Evolutionary conservation across 2,888 invertebrate genomes (phyloP), one percentile per base, ranked within the genome.

Genomic region (Cylindroiulus punctatus): DNA sequence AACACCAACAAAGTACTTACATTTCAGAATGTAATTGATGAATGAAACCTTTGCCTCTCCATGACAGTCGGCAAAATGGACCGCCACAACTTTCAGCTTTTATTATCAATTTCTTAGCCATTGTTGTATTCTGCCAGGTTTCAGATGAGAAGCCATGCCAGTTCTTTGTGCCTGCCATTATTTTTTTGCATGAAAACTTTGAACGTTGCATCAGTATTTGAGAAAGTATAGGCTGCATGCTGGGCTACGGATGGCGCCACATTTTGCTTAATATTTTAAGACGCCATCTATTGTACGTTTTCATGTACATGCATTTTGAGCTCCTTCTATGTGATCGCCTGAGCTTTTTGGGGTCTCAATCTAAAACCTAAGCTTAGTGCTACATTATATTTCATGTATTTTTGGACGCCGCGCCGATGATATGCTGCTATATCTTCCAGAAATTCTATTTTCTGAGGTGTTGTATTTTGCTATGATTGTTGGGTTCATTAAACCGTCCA

Each of bases 401-500:
- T 52, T n/a, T 52, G 52, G 52, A 52, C n/a, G 52, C 19, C n/a
- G n/a, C 19, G 1, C n/a, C n/a, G n/a, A n/a, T n/a, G 7, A 52
- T 7, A 19, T 47, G 10, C 47, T 52, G 52, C 52, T n/a, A n/a
- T 19, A 52, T 19, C 52, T 52, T 52, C 52, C 52, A 52, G 52
- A 19, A 52, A 19, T 52, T 52, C 52, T 52, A 52, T 52, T 52
- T 52, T 52, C 52, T n/a, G 52, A 52, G 19, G 4, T 52, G 52
- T 52, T 52, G 52, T 52, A 52, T 52, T 52, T 52, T 52, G 52
- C n/a, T 52, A 52, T 52, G 19, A 52, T 4, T 52, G 52, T 52
- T 52, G 52, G 52, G n/a, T 52, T 52, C n/a, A 52, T 52, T 52
- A 52, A 52, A 52, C n/a, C n/a, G 52, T 52, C 52, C 52, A 52